Evolutionary conservation across 2,888 invertebrate species (phyloP), one percentile per base, ranked within the genome.

Genomic region (Melipona bicolor): DNA sequence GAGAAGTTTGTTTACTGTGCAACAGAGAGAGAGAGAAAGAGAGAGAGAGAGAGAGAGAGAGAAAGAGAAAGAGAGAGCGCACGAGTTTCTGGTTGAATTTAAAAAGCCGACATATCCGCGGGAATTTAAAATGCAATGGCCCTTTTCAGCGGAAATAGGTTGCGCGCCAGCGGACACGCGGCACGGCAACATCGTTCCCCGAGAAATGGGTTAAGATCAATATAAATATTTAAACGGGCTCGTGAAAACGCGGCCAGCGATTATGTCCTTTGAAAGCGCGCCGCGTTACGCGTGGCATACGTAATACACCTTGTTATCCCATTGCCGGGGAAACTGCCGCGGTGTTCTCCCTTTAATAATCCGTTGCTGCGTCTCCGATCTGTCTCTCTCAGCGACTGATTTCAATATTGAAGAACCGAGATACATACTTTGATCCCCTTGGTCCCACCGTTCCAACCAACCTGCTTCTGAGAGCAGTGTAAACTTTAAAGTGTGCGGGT

Each of bases 201-300:
- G 65, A 71, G 56, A 85, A 85, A 85, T 77, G 21, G 85, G 85
- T 85, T 85, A 85, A 85, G 85, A 85, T 85, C 85, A 65, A 77
- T 84, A 77, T 85, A 77, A 85, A 85, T 85, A 85, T 85, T 80
- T 77, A 85, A 85, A 72, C 72, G 76, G 43, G 27, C 59, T 77
- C 65, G 69, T 62, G 65, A 70, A 70, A 84, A 59, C 84, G 32
- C 21, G 64, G 36, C 59, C 59, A 65, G 19, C 72, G 64, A 83
- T 83, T 83, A 84, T 74, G 73, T 61, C 73, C 77, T 83, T 77
- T 56, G 49, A 84, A 65, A 72, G 50, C 43, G 32, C n/a, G 17
- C 3, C 43, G 36, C 32, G 68, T 83, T n/a, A 67, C 78, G n/a
- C 69, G 49, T 3, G 17, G 56, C 43, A 19, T 32, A 67, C 43